A percentile compares a stretch with the other conserved stretches of the same genome.
Conservation (phyloP, 2,888 invertebrate genomes). For the Agrochola macilenta region DNA sequence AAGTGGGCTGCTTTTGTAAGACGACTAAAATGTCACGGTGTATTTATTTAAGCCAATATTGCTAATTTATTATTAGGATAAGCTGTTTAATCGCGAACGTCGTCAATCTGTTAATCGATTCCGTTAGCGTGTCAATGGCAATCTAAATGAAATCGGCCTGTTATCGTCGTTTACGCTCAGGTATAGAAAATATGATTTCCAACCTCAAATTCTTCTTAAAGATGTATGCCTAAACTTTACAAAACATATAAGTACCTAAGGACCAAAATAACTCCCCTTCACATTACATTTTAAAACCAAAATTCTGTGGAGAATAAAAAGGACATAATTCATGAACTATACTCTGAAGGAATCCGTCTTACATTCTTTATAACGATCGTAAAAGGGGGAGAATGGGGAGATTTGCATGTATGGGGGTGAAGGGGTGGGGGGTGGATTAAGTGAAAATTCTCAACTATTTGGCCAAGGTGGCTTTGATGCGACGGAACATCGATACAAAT, state of each 20-base stretch:
- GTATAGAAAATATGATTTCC: neutral
- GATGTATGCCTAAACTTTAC: neutral
- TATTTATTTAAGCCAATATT: too few relatives aligned
- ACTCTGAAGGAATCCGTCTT: conserved; percentile 74
- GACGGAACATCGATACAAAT: conserved; percentile 63
- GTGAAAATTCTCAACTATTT: conserved; percentile 72
- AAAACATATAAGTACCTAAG: neutral
- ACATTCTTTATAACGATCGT: conserved; percentile 79
- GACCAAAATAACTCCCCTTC: conserved; percentile 6
- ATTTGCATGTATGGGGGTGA: conserved; percentile 78
- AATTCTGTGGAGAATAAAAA: conserved; percentile 49
- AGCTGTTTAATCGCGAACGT: neutral
- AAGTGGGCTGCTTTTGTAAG: too few relatives aligned
- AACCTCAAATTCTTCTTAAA: neutral
- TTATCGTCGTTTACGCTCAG: too few relatives aligned
- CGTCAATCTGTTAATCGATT: neutral
- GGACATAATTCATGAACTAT: conserved; percentile 67
- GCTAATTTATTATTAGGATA: too few relatives aligned
- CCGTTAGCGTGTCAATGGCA: too few relatives aligned
- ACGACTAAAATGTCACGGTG: too few relatives aligned
- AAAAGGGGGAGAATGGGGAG: conserved; percentile 71
- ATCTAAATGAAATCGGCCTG: too few relatives aligned
- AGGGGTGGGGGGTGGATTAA: conserved; percentile 69
- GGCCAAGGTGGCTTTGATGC: conserved; percentile 55
- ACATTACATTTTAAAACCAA: conserved; percentile 59